Evolutionary conservation across 2,113 vertebrate genomes (phyloP), one percentile per base, ranked within the genome.

Genomic region (Plotosus lineatus): DNA sequence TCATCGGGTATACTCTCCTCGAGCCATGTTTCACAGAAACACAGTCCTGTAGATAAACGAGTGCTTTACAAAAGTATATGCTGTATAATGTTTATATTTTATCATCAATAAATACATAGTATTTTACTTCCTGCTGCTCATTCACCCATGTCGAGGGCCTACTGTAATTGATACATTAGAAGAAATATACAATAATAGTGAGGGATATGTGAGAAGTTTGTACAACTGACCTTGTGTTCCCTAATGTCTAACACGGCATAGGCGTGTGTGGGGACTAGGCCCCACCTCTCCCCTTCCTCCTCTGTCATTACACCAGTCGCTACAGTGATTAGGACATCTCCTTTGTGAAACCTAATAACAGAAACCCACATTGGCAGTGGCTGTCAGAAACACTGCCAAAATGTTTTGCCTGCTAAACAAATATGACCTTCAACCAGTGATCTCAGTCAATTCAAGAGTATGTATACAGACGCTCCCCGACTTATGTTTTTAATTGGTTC

Each of bases 231-330:
- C 96, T 99, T 99, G 86, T 96, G 91, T 73, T 99, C 96, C 90
- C 97, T 94, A 89, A 99, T 97, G 86, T 99, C 98, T 79, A 99
- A 87, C 80, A 99, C 98, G 40, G 98, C 98, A 23, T 99, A 99
- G 0, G 98, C 98, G 23, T 99, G 98, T 23, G 98, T 99, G 51
- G 98, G 97, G 87, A 99, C 98, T 82, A 99, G 92, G 51, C 98
- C 97, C 96, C 97, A 96, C 85, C 85, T 93, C 82, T 99, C 97
- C 72, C 97, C 98, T 90, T 99, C 98, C 21, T 98, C 96, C 86
- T 99, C 98, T 1, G 96, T 95, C 98, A 99, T 99, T 88, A 97
- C 91, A 0, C 98, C 98, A 0, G 98, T 99, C 0, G 98, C 98
- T 3, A 97, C 96, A 55, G 98, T 99, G 88, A 99, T 92, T 66